phyloP scores from a whole-genome alignment of 2,113 vertebrate species.

The Tachycineta bicolor region DNA sequence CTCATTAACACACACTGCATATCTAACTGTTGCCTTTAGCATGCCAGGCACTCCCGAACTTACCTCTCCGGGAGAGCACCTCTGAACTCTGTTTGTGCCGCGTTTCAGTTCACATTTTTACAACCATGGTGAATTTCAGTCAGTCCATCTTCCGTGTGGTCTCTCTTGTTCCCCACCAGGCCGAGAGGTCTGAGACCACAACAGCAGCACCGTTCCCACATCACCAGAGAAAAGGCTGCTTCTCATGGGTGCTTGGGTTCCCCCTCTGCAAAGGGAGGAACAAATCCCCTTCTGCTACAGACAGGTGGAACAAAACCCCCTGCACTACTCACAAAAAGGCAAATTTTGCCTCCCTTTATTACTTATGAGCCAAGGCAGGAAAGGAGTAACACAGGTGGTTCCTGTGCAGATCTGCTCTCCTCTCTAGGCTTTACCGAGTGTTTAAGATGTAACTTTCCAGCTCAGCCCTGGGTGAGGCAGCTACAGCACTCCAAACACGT shows the following conservation, averaged over 20 bases:
- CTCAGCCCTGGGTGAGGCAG: background rate
- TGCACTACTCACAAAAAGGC: background rate
- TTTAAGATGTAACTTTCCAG: background rate
- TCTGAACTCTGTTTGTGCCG: background rate
- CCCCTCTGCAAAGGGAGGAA: background rate
- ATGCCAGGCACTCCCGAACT: background rate
- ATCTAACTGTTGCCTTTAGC: background rate
- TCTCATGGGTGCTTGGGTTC: rapidly evolving
- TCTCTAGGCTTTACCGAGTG: background rate
- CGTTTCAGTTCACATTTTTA: background rate
- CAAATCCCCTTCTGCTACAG: rapidly evolving
- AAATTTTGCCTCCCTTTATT: background rate
- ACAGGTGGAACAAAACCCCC: rapidly evolving
- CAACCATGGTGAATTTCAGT: background rate
- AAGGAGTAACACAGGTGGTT: background rate
- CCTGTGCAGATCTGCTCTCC: background rate
- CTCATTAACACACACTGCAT: rapidly evolving
- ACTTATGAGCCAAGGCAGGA: background rate
- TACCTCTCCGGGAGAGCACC: background rate
- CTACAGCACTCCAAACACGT: rapidly evolving
- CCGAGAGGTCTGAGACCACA: rapidly evolving
- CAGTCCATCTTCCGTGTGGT: rapidly evolving
- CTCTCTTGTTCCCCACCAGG: rapidly evolving
- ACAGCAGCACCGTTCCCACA: rapidly evolving
- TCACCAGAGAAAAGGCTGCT: background rate